These are phyloP conservation scores for Xestia c-nigrum DNA, from an alignment of 2,888 invertebrate species.

Conservation along the genomic window DNA sequence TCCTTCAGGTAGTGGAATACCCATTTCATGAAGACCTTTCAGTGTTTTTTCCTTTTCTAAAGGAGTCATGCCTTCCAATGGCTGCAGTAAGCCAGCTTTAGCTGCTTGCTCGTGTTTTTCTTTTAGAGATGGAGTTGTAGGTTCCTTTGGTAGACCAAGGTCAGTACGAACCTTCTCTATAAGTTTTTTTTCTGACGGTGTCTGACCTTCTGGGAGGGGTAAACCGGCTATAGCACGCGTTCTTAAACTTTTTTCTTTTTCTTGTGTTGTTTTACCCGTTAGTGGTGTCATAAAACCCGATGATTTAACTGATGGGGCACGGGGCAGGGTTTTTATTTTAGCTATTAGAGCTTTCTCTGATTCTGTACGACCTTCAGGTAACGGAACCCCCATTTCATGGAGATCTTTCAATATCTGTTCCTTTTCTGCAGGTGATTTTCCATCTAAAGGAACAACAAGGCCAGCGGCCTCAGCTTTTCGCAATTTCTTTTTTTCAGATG, in stretches of 20 bases:
- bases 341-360: constrained; percentile 66
- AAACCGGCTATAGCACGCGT: constrained; percentile 48
- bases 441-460: constrained; percentile 56
- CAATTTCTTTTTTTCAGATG: constrained; percentile 36
- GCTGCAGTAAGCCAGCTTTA: constrained; percentile 61
- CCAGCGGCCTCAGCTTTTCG: constrained; percentile 34
- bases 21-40: constrained; percentile 58
- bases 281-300: constrained; percentile 57
- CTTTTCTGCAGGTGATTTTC: constrained; percentile 64
- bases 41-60: constrained; percentile 64
- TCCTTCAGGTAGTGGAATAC: constrained; percentile 68
- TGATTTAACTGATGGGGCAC: background rate
- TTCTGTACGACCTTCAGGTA: constrained; percentile 66
- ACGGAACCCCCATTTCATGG: constrained; percentile 52
- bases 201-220: constrained; percentile 44
- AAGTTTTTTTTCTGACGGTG: constrained; percentile 65
- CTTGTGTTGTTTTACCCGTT: constrained; percentile 42
- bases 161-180: constrained; percentile 55
- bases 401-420: constrained; percentile 47
- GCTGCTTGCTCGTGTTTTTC: constrained; percentile 56
- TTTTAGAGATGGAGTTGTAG: constrained; percentile 53
- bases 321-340: constrained; percentile 10
- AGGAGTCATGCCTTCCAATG: constrained; percentile 61
- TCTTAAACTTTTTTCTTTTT: constrained; percentile 26
- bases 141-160: constrained; percentile 59